Conservation (phyloP, 1,140 invertebrate genomes). For the Dinoponera quadriceps region DNA sequence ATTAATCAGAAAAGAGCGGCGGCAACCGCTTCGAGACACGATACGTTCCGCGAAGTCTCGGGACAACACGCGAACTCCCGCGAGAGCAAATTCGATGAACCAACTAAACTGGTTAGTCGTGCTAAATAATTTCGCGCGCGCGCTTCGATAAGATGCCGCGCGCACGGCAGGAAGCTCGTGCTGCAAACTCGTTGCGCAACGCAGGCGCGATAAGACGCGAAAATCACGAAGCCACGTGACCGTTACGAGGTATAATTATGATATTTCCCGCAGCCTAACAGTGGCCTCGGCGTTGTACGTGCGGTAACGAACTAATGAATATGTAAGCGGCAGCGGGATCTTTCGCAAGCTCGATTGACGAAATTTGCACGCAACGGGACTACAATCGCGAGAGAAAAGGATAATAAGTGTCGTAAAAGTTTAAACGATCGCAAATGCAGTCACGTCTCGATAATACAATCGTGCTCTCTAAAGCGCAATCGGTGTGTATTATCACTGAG, state of each 20-base stretch:
- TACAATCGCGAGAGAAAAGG: neutral
- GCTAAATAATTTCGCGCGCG: slow-evolving; percentile 50
- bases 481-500: too few species aligned
- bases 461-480: too few species aligned
- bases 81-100: slow-evolving; percentile 55
- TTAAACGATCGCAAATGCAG: too few species aligned
- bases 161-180: slow-evolving; percentile 39
- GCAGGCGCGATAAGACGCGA: slow-evolving; percentile 33
- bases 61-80: slow-evolving; percentile 24
- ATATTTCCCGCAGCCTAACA: slow-evolving; percentile 26
- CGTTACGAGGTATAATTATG: slow-evolving; percentile 54
- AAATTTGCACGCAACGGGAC: neutral
- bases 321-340: slow-evolving; percentile 6
- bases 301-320: slow-evolving; percentile 17
- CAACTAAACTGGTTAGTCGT: slow-evolving; percentile 51
- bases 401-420: neutral
- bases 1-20: slow-evolving; percentile 73
- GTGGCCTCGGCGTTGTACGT: neutral
- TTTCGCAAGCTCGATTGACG: neutral
- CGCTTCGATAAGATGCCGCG: slow-evolving; percentile 43
- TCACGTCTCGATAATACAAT: too few species aligned
- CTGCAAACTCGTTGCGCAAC: slow-evolving; percentile 44
- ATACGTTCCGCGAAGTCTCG: slow-evolving; percentile 39
- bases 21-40: slow-evolving; percentile 53
- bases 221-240: slow-evolving; percentile 42